phyloP scores from a whole-genome alignment of 2,113 vertebrate species.

The Serinus canaria region DNA sequence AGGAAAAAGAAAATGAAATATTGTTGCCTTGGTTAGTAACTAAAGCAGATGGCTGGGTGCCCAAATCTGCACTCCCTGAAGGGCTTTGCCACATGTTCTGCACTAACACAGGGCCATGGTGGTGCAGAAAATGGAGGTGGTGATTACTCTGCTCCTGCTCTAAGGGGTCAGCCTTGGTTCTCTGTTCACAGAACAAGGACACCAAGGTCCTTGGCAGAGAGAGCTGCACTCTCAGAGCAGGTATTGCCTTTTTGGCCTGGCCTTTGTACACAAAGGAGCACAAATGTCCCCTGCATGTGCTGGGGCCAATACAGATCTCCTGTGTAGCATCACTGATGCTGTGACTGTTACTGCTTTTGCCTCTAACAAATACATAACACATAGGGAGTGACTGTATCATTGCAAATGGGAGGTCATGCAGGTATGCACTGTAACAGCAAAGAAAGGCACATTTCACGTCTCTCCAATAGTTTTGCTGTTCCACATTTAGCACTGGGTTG shows the following conservation, averaged over 20 bases:
- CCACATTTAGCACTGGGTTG: not conserved
- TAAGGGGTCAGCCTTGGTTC: not conserved
- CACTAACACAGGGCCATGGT: not conserved
- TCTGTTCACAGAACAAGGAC: not conserved
- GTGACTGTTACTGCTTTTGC: not conserved
- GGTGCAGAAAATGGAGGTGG: not conserved
- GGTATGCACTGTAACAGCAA: not conserved
- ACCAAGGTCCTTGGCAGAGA: not conserved
- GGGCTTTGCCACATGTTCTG: not conserved
- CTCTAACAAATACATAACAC: not conserved
- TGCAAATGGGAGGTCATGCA: not conserved
- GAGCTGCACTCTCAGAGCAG: not conserved
- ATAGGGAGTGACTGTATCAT: not conserved
- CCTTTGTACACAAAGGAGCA: not conserved
- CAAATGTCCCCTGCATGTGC: accelerated
- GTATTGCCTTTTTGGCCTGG: not conserved
- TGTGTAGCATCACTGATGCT: accelerated
- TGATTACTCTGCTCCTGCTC: not conserved
- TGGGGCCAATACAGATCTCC: not conserved
- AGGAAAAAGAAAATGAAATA: not conserved
- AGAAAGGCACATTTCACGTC: not conserved
- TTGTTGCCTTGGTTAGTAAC: not conserved
- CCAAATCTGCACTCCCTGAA: not conserved
- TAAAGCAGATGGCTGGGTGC: not conserved
- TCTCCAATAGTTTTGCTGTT: not conserved